Conservation (phyloP, 2,888 invertebrate genomes). For the Candidula unifasciata region DNA sequence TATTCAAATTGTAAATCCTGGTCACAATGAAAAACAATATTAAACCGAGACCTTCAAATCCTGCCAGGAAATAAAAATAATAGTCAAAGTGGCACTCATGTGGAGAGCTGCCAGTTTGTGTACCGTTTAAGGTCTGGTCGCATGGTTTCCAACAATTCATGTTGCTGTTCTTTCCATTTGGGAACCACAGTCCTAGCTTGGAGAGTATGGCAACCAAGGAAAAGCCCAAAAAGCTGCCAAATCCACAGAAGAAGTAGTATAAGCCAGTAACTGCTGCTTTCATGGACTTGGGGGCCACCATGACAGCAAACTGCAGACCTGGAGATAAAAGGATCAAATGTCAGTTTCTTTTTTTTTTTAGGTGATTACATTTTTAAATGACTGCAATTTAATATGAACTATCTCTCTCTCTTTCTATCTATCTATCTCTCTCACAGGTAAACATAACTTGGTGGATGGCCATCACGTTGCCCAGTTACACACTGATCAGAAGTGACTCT, state of each 20-base stretch:
- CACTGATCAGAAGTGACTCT: too few relatives aligned
- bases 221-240: conserved; percentile 79
- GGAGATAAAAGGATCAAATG: conserved; percentile 17
- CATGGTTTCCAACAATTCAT: conserved; percentile 75
- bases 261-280: conserved; percentile 80
- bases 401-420: too few relatives aligned
- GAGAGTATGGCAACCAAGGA: conserved; percentile 73
- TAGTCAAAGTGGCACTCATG: conserved; percentile 78
- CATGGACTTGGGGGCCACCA: conserved; percentile 79
- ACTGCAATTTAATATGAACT: too few relatives aligned
- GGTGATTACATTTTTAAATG: too few relatives aligned
- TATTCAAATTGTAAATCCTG: conserved; percentile 44
- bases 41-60: conserved; percentile 9
- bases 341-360: too few relatives aligned
- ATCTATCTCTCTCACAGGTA: too few relatives aligned
- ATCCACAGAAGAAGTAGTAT: conserved; percentile 79
- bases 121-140: neutral
- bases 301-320: conserved; percentile 80
- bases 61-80: conserved; percentile 77
- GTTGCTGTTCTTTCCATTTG: conserved; percentile 77
- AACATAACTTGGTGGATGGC: too few relatives aligned
- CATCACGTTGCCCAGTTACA: too few relatives aligned
- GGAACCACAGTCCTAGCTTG: conserved; percentile 74
- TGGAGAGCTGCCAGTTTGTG: neutral
- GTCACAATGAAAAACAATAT: conserved; percentile 53